phyloP scores from a whole-genome alignment of 2,113 vertebrate species.

The Passerina amoena region DNA sequence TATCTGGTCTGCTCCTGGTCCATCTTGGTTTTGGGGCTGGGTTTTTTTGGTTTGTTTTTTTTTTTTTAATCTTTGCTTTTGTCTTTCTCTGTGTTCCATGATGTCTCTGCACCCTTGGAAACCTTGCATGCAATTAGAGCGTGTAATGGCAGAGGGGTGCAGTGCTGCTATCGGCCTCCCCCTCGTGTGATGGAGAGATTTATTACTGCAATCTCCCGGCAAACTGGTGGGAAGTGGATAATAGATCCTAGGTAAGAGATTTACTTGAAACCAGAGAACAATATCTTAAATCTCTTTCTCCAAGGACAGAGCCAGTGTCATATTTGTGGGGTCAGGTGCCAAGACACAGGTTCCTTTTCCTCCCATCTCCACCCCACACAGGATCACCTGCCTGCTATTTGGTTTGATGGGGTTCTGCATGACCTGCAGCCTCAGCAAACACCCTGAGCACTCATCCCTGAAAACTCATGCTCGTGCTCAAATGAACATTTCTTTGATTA shows the following conservation, averaged over 20 bases:
- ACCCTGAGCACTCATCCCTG: not conserved
- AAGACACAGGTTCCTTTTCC: not conserved
- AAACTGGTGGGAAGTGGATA: not conserved
- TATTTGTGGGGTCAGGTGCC: not conserved
- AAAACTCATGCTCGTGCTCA: not conserved
- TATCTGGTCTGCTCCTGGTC: not conserved
- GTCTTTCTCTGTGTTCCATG: not conserved
- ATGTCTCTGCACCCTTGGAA: not conserved
- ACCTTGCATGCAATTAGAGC: not conserved
- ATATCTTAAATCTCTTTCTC: not conserved
- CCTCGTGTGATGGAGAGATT: not conserved
- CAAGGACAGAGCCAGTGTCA: not conserved
- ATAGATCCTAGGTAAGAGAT: not conserved
- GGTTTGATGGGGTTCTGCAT: not conserved
- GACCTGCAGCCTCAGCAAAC: not conserved
- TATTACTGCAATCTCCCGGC: not conserved
- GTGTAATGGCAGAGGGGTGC: not conserved
- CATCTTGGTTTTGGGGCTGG: rapidly evolving
- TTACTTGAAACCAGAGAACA: not conserved
- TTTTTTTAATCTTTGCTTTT: not conserved
- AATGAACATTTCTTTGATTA: not conserved
- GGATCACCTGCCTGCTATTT: not conserved
- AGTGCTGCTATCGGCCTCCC: not conserved
- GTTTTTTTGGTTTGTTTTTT: not conserved
- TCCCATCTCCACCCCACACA: not conserved